Evolutionary conservation across 2,888 invertebrate genomes (phyloP), one percentile per base, ranked within the genome.

Genomic region (Amiota communis): DNA sequence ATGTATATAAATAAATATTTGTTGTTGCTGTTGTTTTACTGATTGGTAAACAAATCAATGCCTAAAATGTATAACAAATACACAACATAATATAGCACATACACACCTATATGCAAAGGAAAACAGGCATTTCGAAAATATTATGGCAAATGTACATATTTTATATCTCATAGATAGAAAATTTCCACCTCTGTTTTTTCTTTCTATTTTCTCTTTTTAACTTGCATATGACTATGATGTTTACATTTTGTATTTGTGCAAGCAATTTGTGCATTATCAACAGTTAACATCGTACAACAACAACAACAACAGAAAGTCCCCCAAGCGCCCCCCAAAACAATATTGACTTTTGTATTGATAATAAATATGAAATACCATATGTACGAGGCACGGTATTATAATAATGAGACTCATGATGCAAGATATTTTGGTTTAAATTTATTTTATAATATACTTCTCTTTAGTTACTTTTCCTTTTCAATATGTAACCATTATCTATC

Each of bases 261-360:
- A 23, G 72, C 78, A 78, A 75, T 80, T 73, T 74, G 56, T 75
- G 72, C 74, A 79, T 75, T 77, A 78, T 79, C 79, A 74, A 48
- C 72, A 67, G 65, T 59, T 65, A 57, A 46, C 48, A 72, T 63
- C 71, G n/a, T 51, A 47, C n/a, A 65, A 23, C n/a, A 47, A 65
- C 49, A 48, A 63, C 63, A 63, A 63, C 46, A 36, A 63, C 46
- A 2, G 59, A 0, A 63, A 46, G 20, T 59, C 4, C 20, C 8
- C 59, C 17, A 15, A 20, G 4, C 59, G 36, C 36, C 36, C 36
- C 6, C 36, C 3, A 3, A 36, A 17, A 12, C 20, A 59, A 20
- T 59, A 59, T 59, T 59, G 59, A 59, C 59, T 59, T 59, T 59
- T 20, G 20, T 20, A 20, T 59, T 20, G 59, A 20, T 59, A 59